Base-by-base conservation (phyloP, 2,888 invertebrate genomes). In the Falcaria lacertinaria region DNA sequence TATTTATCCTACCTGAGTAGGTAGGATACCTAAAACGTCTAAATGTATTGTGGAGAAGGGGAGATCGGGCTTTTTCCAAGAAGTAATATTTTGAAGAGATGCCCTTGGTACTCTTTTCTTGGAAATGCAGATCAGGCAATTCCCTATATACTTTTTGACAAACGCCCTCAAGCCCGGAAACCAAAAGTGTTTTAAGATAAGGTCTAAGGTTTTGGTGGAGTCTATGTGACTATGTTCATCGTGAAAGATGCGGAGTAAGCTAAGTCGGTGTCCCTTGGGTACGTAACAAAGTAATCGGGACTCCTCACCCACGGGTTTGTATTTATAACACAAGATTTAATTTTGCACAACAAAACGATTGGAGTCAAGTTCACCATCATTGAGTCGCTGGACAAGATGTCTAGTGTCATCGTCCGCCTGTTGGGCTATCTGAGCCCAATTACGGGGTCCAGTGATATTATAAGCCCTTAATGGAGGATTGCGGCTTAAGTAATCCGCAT, bases 401-500 rank as follows among this genome's bases (percentile, higher is more conserved):
- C 38, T 37, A 3, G 45, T 39, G 15, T 41, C 42, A 2, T 4
- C 15, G 11, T 45, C 45, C 4, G 42, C 45, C 2, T 38, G 15
- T 25, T 45, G 45, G 19, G 19, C 19, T 19, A 38, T 44, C 17
- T 33, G 38, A 0, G 55, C 57, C 60, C 57, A 55, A 14, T 54
- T 60, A 0, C 4, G 4, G 0, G 54, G 52, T 3, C 15, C 40
- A 6, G 1, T 33, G 6, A 52, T 22, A 0, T 37, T 6, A 0
- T n/a, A n/a, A 0, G 44, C 43, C 3, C 34, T 34, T 4, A 45
- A 45, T 0, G 57, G 19, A 19, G 19, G 60, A n/a, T 64, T 47
- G 0, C 61, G 44, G 15, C 56, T 59, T 2, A 60, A 33, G 39
- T 34, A 56, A 42, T 60, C 56, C 0, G 57, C 60, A 16, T 63